These are phyloP conservation scores for Tribolium freemani DNA, from an alignment of 2,888 invertebrate genomes.

Conservation along the genomic window DNA sequence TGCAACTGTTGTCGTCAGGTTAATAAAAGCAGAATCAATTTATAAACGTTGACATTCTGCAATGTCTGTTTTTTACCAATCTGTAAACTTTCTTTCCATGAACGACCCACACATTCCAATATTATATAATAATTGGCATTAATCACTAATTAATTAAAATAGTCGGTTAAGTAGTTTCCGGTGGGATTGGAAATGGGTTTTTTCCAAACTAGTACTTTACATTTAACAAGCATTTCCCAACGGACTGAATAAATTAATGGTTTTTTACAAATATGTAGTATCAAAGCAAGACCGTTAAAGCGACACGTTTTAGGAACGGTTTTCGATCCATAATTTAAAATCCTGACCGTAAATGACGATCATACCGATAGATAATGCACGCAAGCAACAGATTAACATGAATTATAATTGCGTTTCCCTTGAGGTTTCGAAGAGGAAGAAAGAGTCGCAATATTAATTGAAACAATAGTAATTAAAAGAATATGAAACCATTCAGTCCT, in stretches of 20 bases:
- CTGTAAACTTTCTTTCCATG: no score
- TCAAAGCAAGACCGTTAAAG: slow-evolving; percentile 3
- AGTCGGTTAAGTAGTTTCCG: background rate
- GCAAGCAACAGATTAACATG: slow-evolving; percentile 11
- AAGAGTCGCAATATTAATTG: slow-evolving; percentile 6
- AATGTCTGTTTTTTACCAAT: no score
- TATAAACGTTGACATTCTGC: background rate
- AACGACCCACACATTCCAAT: background rate
- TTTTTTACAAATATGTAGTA: slow-evolving; percentile 4
- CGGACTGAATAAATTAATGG: slow-evolving; percentile 7
- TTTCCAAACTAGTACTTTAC: background rate
- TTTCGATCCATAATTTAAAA: slow-evolving; percentile 22
- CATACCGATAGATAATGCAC: slow-evolving; percentile 24
- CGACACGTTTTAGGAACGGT: slow-evolving; percentile 13
- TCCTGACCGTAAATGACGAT: slow-evolving; percentile 24
- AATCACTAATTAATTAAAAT: background rate
- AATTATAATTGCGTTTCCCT: slow-evolving; percentile 14
- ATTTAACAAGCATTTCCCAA: background rate
- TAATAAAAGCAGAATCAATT: background rate
- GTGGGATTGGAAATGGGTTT: background rate
- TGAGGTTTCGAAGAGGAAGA: background rate
- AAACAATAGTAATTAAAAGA: slow-evolving; percentile 14
- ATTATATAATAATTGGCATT: background rate
- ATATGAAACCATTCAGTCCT: slow-evolving; percentile 15
- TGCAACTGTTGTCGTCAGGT: background rate